Evolutionary conservation across 1,140 invertebrate genomes (phyloP), one percentile per base, ranked within the genome.

Genomic region (Zaprionus kolodkinae): DNA sequence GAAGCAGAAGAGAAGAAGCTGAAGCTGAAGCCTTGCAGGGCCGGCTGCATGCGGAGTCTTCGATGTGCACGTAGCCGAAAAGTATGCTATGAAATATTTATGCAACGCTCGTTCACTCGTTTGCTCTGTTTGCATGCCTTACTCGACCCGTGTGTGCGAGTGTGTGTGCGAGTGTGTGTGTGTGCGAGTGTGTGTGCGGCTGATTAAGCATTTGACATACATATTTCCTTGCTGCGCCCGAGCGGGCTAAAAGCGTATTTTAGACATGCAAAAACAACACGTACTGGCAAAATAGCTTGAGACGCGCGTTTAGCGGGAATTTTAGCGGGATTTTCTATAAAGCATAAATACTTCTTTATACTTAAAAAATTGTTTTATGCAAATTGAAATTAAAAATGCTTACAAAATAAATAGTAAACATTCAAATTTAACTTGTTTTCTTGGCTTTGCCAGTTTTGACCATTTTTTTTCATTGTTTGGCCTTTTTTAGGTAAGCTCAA

Each of bases 71-170:
- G 84, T 88, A 78, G 71, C 74, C 74, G 68, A 89, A 89, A 88
- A 84, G 84, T 84, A 89, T 88, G 84, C 84, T 88, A 84, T 88
- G 85, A 88, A 88, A 89, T 89, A 88, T 88, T 88, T 84, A 88
- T 88, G 80, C 80, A 70, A 63, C 48, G 79, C 57, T 83, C 80
- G 76, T 71, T 71, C 63, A 73, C 64, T 72, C 68, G 62, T 67
- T 83, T 79, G 59, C 81, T 78, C 83, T 88, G 84, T 87, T 88
- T 79, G 68, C 21, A 52, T 57, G 40, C 38, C 57, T 61, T 54
- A 27, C 48, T 69, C 48, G 17, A n/a, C 40, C 52, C 64, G 21
- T 25, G 25, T 35, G 45, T 59, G n/a, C n/a, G n/a, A n/a, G 61
- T 43, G 15, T 54, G 54, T 70, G 43, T 72, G 40, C 56, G 27